Evolutionary conservation across 2,797 vertebrate species (phyloP).

Genomic region (Leptoclinus maculatus): DNA sequence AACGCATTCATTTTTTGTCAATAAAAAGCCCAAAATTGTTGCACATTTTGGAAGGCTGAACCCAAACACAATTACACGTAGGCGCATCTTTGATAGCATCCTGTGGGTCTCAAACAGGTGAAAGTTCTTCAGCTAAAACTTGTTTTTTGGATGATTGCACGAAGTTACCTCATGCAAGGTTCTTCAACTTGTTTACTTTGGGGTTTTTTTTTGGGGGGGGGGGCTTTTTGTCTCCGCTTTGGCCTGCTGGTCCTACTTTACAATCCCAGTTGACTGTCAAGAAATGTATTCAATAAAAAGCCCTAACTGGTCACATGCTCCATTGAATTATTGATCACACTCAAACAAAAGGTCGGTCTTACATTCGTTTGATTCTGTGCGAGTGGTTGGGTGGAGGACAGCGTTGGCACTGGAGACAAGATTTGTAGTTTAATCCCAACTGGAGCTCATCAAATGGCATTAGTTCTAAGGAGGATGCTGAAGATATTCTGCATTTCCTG

Average conservation of each 20-base stretch:
- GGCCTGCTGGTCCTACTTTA: constrained; percentile 12
- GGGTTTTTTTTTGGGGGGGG: too few relatives aligned
- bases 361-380: constrained; percentile 1
- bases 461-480: not conserved
- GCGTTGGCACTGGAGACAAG: not conserved
- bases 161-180: constrained; percentile 67
- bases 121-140: constrained; percentile 57
- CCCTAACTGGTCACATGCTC: constrained; percentile 19
- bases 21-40: constrained; percentile 12
- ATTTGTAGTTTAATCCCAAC: not conserved
- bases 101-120: constrained; percentile 49
- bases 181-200: constrained; percentile 51
- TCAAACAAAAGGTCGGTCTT: constrained; percentile 44
- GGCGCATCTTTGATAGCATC: constrained; percentile 37
- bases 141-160: constrained; percentile 52
- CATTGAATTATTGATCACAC: constrained; percentile 29
- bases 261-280: constrained; percentile 29
- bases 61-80: constrained; percentile 41
- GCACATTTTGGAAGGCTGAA: constrained; percentile 23
- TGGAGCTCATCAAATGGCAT: not conserved
- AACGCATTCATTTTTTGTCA: not conserved
- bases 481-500: not conserved
- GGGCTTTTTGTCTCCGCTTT: constrained; percentile 43
- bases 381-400: not conserved
- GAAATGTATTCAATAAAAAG: constrained; percentile 22